Percentiles rank a stretch among this genome's conserved stretches.
These are phyloP conservation scores for Gymnobelideus leadbeateri DNA, from an alignment of 2,113 vertebrate genomes.

Conservation along the genomic window DNA sequence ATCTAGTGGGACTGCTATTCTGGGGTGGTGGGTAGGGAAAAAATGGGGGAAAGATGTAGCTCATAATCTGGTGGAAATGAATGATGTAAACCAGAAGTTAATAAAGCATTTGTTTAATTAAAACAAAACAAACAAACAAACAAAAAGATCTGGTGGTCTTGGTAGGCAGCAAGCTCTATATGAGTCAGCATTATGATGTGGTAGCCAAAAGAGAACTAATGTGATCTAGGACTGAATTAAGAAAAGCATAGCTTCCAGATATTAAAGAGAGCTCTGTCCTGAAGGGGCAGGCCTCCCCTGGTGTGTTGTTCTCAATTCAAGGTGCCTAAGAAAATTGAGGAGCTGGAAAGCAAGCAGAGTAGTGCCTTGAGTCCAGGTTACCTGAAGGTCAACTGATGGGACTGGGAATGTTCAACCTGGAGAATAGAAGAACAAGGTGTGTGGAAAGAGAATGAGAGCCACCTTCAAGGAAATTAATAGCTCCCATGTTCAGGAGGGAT, in stretches of 20 bases:
- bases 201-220: not conserved
- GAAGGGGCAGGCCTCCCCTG: not conserved
- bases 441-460: not conserved
- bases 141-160: not conserved
- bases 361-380: not conserved
- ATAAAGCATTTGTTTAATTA: too few species aligned
- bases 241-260: not conserved
- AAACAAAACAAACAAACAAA: too few species aligned
- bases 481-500: not conserved
- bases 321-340: not conserved
- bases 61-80: too few species aligned
- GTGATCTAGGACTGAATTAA: not conserved
- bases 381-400: not conserved
- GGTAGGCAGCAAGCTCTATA: not conserved
- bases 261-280: not conserved
- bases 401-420: not conserved
- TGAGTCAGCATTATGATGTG: not conserved
- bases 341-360: not conserved
- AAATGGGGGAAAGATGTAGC: too few species aligned
- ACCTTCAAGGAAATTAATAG: not conserved
- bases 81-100: too few species aligned
- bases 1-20: too few species aligned
- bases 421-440: not conserved
- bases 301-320: not conserved
- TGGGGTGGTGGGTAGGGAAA: too few species aligned